A percentile compares a stretch with the other conserved stretches of the same genome.
phyloP scores from a whole-genome alignment of 2,888 invertebrate genomes.

The Colletes collaris region DNA sequence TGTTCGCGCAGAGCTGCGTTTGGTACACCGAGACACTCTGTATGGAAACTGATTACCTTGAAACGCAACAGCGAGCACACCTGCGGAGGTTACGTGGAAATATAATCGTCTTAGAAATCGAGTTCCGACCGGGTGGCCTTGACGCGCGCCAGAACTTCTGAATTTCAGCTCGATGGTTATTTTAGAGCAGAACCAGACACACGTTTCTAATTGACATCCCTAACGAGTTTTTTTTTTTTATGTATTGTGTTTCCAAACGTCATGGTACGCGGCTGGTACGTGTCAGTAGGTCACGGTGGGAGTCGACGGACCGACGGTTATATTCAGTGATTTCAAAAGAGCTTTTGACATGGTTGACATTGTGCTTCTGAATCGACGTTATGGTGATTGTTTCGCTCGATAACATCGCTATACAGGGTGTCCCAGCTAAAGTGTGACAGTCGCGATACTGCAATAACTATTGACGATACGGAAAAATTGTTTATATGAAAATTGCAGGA shows the following conservation, averaged over 20 bases:
- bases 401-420: no score
- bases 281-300: no score
- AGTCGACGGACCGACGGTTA: no score
- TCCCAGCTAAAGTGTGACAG: no score
- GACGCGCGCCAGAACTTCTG: constrained; percentile 26
- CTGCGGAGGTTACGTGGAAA: constrained; percentile 15
- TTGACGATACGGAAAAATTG: no score
- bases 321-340: no score
- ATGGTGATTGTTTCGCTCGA: no score
- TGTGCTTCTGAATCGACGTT: no score
- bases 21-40: neutral
- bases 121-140: constrained; percentile 25
- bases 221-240: neutral
- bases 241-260: neutral
- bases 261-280: no score
- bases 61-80: constrained; percentile 20
- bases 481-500: no score
- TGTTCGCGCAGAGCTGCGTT: constrained; percentile 15
- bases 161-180: constrained; percentile 25
- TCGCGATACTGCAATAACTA: no score
- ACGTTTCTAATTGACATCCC: constrained; percentile 16
- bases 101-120: constrained; percentile 28
- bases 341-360: no score
- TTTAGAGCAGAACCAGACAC: constrained; percentile 6
- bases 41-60: constrained; percentile 18